A percentile compares a stretch with the other conserved stretches of the same genome.
Evolutionary conservation across 2,888 invertebrate species (phyloP).

Genomic region (Lacanobia wlatinum): DNA sequence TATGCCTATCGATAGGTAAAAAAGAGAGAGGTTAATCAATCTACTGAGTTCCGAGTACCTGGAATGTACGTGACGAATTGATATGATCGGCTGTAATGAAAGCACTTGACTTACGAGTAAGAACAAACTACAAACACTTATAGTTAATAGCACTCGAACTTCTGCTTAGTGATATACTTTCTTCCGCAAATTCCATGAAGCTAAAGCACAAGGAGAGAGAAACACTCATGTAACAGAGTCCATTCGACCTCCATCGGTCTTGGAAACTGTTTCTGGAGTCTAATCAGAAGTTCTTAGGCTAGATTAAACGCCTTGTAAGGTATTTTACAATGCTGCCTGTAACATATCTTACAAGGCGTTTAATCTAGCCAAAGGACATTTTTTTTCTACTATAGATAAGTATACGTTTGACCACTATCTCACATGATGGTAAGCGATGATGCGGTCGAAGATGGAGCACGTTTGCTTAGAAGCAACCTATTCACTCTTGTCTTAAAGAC

Average conservation of each 20-base stretch:
- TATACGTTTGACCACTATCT: too few relatives aligned
- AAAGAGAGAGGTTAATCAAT: neutral
- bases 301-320: neutral
- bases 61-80: neutral
- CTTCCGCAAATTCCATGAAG: conserved; percentile 13
- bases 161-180: conserved; percentile 11
- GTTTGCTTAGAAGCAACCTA: too few relatives aligned
- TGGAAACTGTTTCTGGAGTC: neutral
- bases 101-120: conserved; percentile 31
- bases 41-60: neutral
- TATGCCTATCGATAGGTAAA: too few relatives aligned
- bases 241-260: neutral
- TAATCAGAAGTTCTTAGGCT: neutral
- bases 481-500: too few relatives aligned
- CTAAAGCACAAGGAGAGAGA: neutral
- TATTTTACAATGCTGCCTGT: too few relatives aligned
- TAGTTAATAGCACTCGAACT: conserved; percentile 25
- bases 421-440: too few relatives aligned
- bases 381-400: too few relatives aligned
- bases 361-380: too few relatives aligned
- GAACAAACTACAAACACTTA: conserved; percentile 30
- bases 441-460: too few relatives aligned
- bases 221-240: neutral
- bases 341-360: too few relatives aligned
- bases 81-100: conserved; percentile 27